A percentile compares a stretch with the other conserved stretches of the same genome.
Evolutionary conservation across 2,113 vertebrate genomes (phyloP).

Genomic region (Buteo buteo): DNA sequence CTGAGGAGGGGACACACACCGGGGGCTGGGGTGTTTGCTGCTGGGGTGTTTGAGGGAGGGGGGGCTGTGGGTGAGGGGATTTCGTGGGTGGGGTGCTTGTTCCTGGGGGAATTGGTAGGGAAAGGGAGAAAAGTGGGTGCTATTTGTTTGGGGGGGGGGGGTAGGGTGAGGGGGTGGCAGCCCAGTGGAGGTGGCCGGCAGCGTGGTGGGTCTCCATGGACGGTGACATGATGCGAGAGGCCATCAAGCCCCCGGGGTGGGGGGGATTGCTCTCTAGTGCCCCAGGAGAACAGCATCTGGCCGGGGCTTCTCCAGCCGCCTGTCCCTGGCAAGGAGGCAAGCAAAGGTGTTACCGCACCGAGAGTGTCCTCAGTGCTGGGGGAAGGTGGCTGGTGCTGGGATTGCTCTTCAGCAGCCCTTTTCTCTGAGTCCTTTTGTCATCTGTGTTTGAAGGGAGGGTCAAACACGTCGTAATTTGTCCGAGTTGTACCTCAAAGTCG

Average conservation of each 20-base stretch:
- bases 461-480: accelerated
- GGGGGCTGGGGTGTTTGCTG: too few species aligned
- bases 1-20: too few species aligned
- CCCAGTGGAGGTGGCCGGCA: not conserved
- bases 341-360: accelerated
- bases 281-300: not conserved
- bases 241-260: not conserved
- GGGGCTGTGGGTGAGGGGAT: too few species aligned
- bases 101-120: too few species aligned
- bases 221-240: accelerated
- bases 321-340: not conserved
- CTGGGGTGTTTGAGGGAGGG: too few species aligned
- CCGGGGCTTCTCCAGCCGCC: not conserved
- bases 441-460: not conserved
- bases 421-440: not conserved
- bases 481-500: not conserved
- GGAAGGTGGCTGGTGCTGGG: not conserved
- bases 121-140: too few species aligned
- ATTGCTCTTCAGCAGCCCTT: not conserved
- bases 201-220: not conserved
- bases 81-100: too few species aligned
- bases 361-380: too few species aligned
- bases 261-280: not conserved
- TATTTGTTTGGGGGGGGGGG: too few species aligned
- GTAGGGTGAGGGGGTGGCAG: not conserved